A percentile compares a stretch with the other conserved stretches of the same genome.
phyloP scores from a whole-genome alignment of 2,113 vertebrate species.

The Pampusana beccarii region DNA sequence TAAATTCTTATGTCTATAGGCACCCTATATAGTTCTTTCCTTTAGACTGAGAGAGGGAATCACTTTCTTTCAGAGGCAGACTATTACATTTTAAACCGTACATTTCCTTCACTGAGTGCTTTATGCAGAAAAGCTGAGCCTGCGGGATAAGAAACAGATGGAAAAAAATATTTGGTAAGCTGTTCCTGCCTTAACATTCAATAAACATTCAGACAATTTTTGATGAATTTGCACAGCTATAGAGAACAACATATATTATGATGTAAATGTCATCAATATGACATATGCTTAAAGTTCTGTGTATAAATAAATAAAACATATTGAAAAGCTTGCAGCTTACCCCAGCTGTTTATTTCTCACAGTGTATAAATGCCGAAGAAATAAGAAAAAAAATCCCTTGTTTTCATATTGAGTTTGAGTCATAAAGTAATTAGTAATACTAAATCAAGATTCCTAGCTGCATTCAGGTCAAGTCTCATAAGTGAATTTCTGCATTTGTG shows the following conservation, averaged over 20 bases:
- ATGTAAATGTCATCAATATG: conserved; percentile 80
- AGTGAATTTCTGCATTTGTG: background rate
- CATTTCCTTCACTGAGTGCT: conserved; percentile 46
- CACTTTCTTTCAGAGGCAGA: conserved; percentile 8
- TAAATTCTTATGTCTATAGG: background rate
- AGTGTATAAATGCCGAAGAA: conserved; percentile 64
- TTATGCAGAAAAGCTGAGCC: conserved; percentile 72
- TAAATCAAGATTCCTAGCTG: conserved; percentile 16
- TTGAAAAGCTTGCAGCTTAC: conserved; percentile 74
- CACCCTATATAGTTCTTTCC: background rate
- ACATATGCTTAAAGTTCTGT: conserved; percentile 78
- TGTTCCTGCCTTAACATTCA: conserved; percentile 53
- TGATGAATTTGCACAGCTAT: conserved; percentile 76
- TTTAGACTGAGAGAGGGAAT: background rate
- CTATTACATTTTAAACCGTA: conserved; percentile 48
- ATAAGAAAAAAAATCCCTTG: conserved; percentile 45
- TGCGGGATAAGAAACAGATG: conserved; percentile 71
- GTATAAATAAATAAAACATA: conserved; percentile 80
- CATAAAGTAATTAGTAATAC: conserved; percentile 65
- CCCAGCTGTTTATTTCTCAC: conserved; percentile 78
- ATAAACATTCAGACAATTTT: conserved; percentile 69
- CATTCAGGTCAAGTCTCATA: background rate
- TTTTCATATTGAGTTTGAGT: conserved; percentile 59
- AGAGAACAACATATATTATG: conserved; percentile 78
- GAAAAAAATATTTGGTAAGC: conserved; percentile 66